Percentiles rank a stretch among this genome's conserved stretches.
Evolutionary conservation across 1,140 invertebrate genomes (phyloP).

Genomic region (Orchesella cincta): DNA sequence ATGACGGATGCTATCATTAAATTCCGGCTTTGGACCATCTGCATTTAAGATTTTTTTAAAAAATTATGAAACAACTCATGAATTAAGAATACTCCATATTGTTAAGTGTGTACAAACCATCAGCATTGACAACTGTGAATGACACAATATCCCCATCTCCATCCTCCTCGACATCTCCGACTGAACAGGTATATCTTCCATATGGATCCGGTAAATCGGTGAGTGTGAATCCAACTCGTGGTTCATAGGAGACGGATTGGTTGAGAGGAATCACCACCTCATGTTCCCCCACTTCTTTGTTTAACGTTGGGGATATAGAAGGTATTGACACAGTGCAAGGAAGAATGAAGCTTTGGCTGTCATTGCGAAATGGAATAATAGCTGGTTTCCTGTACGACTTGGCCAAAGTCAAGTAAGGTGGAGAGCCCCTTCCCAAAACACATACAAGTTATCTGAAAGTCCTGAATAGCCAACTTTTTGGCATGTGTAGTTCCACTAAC

Average conservation of each 20-base stretch:
- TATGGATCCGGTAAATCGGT: background rate
- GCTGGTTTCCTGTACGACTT: slow-evolving; percentile 16
- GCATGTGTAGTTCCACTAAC: slow-evolving; percentile 42
- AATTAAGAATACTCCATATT: background rate
- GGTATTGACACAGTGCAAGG: slow-evolving; percentile 37
- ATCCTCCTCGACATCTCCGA: background rate
- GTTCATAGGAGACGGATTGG: background rate
- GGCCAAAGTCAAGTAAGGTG: slow-evolving; percentile 33
- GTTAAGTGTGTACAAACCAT: background rate
- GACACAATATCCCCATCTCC: background rate
- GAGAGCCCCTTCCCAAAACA: slow-evolving; percentile 44
- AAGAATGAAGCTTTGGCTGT: background rate
- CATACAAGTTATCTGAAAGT: slow-evolving; percentile 32
- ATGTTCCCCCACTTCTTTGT: slow-evolving; percentile 7
- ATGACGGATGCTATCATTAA: slow-evolving; percentile 17
- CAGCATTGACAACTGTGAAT: background rate
- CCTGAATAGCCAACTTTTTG: slow-evolving; percentile 1
- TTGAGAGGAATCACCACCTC: background rate
- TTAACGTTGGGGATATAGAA: slow-evolving; percentile 13
- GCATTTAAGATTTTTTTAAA: background rate
- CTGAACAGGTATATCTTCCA: slow-evolving; percentile 33
- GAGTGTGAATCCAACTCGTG: slow-evolving; percentile 24
- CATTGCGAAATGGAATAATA: background rate
- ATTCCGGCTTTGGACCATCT: slow-evolving; percentile 24
- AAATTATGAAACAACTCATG: background rate